phyloP scores from a whole-genome alignment of 2,797 vertebrate genomes.

The Cheirogaleus major region DNA sequence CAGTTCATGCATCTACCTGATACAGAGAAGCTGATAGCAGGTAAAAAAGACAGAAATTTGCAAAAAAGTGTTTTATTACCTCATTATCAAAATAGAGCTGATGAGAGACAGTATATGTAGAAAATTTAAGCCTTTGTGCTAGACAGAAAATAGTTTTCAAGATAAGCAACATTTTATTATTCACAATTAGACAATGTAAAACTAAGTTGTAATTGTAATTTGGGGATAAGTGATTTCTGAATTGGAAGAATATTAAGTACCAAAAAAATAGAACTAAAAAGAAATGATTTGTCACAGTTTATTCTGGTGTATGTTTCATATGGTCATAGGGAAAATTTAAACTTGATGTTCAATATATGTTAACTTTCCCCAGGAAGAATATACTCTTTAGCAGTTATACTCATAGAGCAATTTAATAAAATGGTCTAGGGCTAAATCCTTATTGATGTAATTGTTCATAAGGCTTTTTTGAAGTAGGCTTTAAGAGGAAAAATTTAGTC shows the following conservation, averaged over 20 bases:
- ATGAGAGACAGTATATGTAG: background rate
- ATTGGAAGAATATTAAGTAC: background rate
- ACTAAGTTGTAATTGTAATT: conserved; percentile 35
- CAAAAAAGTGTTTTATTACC: background rate
- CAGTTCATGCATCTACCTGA: conserved; percentile 93
- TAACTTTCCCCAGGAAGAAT: background rate
- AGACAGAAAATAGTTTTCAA: background rate
- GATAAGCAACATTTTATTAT: background rate
- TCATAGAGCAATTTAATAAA: background rate
- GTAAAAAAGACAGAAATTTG: conserved; percentile 84
- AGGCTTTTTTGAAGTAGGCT: background rate
- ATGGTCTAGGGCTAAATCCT: background rate
- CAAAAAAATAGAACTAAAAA: background rate
- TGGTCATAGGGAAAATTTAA: conserved; percentile 37
- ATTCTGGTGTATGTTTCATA: background rate
- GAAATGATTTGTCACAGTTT: background rate
- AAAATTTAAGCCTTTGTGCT: background rate
- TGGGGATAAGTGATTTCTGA: background rate
- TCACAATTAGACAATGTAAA: conserved; percentile 22
- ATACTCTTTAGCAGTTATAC: background rate
- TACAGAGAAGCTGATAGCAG: conserved; percentile 92
- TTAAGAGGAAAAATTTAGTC: background rate
- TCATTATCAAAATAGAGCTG: conserved; percentile 35
- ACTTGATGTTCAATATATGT: background rate
- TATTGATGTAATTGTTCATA: background rate